Conservation (phyloP, 2,113 vertebrate species). For the Spea bombifrons region DNA sequence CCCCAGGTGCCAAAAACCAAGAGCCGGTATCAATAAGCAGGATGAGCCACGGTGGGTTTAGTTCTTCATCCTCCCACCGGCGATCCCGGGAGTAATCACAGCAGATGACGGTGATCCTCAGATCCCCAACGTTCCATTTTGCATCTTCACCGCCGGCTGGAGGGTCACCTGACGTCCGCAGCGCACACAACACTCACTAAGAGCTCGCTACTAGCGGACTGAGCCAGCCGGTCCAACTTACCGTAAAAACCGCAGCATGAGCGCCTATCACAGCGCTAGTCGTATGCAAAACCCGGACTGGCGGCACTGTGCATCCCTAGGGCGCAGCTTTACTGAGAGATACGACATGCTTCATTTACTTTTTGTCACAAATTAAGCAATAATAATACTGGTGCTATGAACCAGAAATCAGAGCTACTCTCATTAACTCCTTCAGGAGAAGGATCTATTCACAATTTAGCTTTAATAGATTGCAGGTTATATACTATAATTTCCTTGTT, state of each 20-base stretch:
- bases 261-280: background rate
- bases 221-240: slow-evolving; percentile 46
- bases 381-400: too few relatives aligned
- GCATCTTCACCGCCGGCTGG: slow-evolving; percentile 65
- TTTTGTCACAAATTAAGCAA: background rate
- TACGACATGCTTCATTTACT: background rate
- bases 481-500: too few relatives aligned
- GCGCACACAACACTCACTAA: slow-evolving; percentile 62
- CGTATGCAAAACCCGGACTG: background rate
- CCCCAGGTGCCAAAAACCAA: background rate
- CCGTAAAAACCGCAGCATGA: slow-evolving; percentile 1
- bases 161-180: slow-evolving; percentile 25
- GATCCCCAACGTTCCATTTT: slow-evolving; percentile 78
- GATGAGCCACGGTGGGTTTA: slow-evolving; percentile 36
- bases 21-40: background rate
- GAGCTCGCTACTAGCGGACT: slow-evolving; percentile 53
- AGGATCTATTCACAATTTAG: background rate
- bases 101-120: slow-evolving; percentile 63
- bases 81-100: slow-evolving; percentile 54
- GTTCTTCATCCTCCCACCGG: slow-evolving; percentile 60
- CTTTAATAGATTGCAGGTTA: too few relatives aligned
- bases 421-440: too few relatives aligned
- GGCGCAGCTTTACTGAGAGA: slow-evolving; percentile 15
- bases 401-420: too few relatives aligned
- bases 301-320: background rate